A percentile compares a stretch with the other conserved stretches of the same genome.
phyloP scores from a whole-genome alignment of 2,888 invertebrate genomes.

The Chymomyza caudatula region DNA sequence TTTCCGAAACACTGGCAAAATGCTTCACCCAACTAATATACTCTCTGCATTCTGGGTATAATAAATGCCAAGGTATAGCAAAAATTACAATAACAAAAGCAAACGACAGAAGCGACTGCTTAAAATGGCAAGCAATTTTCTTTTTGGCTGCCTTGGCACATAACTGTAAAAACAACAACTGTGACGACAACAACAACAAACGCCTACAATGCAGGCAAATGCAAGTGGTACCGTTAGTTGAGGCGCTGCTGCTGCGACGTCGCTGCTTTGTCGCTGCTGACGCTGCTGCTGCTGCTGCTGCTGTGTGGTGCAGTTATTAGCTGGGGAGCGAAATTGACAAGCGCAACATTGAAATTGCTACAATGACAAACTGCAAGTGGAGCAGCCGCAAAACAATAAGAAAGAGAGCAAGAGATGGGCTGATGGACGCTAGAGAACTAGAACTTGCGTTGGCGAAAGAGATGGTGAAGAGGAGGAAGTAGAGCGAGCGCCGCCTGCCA shows the following conservation, averaged over 20 bases:
- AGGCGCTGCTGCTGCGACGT: too few relatives aligned
- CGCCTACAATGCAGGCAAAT: conserved; percentile 16
- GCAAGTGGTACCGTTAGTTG: background rate
- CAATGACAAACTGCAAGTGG: conserved; percentile 65
- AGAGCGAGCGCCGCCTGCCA: conserved; percentile 29
- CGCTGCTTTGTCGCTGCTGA: background rate
- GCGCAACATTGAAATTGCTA: conserved; percentile 70
- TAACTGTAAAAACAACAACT: conserved; percentile 12
- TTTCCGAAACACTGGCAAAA: background rate
- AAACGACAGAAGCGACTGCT: conserved; percentile 10
- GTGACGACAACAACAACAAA: conserved; percentile 8
- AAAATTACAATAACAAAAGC: conserved; percentile 12
- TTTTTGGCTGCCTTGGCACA: conserved; percentile 9
- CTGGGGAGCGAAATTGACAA: conserved; percentile 60
- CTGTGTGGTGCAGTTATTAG: background rate
- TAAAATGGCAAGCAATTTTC: conserved; percentile 26
- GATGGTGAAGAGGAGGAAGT: background rate
- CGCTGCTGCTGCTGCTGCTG: background rate
- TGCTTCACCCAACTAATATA: background rate
- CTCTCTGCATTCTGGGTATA: background rate
- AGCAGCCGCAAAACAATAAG: background rate
- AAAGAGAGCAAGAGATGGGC: background rate
- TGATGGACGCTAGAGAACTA: background rate
- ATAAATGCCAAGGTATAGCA: background rate
- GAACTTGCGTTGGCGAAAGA: background rate